These are phyloP conservation scores for Drosophila merina DNA, from an alignment of 2,888 invertebrate genomes.

Conservation along the genomic window DNA sequence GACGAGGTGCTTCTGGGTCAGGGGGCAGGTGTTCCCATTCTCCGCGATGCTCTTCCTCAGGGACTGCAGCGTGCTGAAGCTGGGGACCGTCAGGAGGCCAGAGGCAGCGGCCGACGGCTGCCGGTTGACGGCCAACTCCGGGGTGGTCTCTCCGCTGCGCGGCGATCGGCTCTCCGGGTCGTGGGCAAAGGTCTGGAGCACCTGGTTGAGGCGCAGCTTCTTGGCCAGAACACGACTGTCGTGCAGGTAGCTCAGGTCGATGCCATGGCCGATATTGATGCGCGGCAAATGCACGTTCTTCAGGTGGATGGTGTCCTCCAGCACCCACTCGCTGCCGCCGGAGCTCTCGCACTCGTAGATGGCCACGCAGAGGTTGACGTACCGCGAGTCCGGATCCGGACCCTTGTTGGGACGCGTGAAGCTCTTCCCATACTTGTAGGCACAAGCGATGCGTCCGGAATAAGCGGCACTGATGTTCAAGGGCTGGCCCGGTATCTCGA, in stretches of 20 bases:
- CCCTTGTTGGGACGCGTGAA: conserved; percentile 92
- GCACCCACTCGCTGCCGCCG: conserved; percentile 96
- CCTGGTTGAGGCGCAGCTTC: conserved; percentile 92
- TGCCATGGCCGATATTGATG: conserved; percentile 91
- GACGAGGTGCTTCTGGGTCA: conserved; percentile 96
- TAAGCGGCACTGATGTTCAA: conserved; percentile 98
- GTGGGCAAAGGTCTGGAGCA: conserved; percentile 91
- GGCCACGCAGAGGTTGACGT: conserved; percentile 95
- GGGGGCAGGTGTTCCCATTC: conserved; percentile 94
- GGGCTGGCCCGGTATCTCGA: conserved; percentile 92
- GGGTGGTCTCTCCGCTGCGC: conserved; percentile 85
- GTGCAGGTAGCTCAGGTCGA: conserved; percentile 92
- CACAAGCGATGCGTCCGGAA: conserved; percentile 98
- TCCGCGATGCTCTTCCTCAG: conserved; percentile 94
- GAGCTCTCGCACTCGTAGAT: conserved; percentile 99
- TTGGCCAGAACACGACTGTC: conserved; percentile 92
- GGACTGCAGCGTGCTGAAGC: conserved; percentile 95
- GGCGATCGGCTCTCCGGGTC: conserved; percentile 88
- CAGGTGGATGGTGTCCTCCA: conserved; percentile 97
- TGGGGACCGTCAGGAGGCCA: conserved; percentile 91
- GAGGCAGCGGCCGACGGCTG: conserved; percentile 60
- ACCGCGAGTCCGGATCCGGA: conserved; percentile 90
- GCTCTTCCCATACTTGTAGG: conserved; percentile 96
- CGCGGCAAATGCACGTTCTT: conserved; percentile 95
- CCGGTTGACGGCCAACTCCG: conserved; percentile 79